Base-by-base conservation (phyloP, 2,888 invertebrate genomes). In the Azorinus chamasolen region DNA sequence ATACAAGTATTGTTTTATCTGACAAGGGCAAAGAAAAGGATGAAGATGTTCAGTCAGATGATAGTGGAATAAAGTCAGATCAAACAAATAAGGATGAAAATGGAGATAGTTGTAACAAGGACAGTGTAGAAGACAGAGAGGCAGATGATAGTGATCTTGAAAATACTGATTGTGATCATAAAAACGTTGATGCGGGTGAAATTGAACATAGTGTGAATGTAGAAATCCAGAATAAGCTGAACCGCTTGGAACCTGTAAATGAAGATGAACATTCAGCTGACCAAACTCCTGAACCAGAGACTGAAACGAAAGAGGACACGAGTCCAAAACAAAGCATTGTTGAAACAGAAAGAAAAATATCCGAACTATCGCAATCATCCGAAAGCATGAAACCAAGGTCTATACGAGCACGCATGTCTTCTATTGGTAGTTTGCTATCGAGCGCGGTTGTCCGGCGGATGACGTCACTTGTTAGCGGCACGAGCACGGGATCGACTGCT, bases 41-140 rank as follows among this genome's bases (percentile, higher is more conserved):
- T 5, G 41, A 45, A 2, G 41, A 48, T 10, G 41, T 50, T 12
- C 70, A 69, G 46, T 77, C 72, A 12, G 77, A 77, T 6, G 77
- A 77, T 37, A 77, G 72, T 55, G 77, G 72, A 10, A 77, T 77
- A 16, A 77, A 77, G 39, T 39, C 69, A 1, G 65, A 65, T 37
- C 54, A 57, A 46, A 16, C 25, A 4, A 48, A 41, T n/a, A 61
- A 61, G 10, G 65, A 70, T 1, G 32, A 32, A 6, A 32, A 32
- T 10, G 32, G 32, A 4, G 32, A 32, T 32, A 32, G 32, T 10
- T 32, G 32, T 10, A 4, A 4, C 4, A n/a, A n/a, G n/a, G 10
- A 32, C 32, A 32, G 12, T 18, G 3, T n/a, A 14, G n/a, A 3
- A 57, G 24, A 43, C n/a, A 14, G 22, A 43, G 43, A 59, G 16